Conservation (phyloP, 2,113 vertebrate species). For the Passer montanus region DNA sequence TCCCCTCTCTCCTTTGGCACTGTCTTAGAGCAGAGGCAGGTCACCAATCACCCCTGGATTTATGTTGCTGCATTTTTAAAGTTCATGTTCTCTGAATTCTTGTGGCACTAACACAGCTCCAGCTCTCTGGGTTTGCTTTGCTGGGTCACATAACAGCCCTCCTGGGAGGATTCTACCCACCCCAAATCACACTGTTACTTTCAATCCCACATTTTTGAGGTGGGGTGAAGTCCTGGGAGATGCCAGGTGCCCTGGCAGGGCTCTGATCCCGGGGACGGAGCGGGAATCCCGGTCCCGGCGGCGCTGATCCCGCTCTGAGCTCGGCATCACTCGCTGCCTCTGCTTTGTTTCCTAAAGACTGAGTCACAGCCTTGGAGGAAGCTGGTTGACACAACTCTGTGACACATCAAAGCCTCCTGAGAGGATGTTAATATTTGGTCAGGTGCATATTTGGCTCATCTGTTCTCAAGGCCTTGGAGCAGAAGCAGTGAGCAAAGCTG, state of each 20-base stretch:
- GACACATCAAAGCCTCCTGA: slow-evolving; percentile 35
- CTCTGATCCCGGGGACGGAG: background rate
- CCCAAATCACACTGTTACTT: fast-evolving
- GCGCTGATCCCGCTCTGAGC: background rate
- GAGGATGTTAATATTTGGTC: slow-evolving; percentile 70
- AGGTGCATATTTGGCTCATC: slow-evolving; percentile 59
- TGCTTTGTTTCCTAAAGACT: slow-evolving; percentile 2
- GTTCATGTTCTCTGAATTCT: background rate
- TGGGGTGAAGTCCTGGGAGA: background rate
- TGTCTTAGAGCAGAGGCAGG: background rate
- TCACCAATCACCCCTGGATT: background rate
- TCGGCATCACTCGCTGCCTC: background rate
- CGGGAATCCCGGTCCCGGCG: background rate
- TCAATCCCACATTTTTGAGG: fast-evolving
- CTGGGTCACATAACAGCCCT: background rate
- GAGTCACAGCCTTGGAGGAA: background rate
- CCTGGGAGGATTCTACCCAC: background rate
- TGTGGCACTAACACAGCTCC: background rate
- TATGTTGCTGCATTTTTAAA: background rate
- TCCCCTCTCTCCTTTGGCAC: background rate
- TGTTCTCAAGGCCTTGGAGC: background rate
- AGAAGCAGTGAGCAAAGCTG: background rate
- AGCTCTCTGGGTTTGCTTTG: background rate
- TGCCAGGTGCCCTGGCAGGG: background rate
- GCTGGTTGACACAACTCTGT: background rate